Conservation (phyloP, 1,140 invertebrate species). For the Nautilus pompilius region DNA sequence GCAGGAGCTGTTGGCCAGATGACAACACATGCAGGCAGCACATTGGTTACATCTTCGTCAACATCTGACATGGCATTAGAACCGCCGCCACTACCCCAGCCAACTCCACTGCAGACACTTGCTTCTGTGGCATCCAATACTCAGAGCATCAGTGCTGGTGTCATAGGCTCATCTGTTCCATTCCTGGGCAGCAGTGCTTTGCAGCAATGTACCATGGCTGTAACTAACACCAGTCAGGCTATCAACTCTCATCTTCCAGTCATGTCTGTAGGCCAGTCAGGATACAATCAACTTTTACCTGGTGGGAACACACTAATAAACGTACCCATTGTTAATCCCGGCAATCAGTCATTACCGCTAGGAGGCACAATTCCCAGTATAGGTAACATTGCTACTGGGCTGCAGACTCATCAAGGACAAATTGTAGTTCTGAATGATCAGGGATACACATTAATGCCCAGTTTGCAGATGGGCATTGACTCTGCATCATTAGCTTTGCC, state of each 20-base stretch:
- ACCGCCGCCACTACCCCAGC: no score
- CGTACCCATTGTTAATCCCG: slow-evolving; percentile 25
- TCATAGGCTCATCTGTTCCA: neutral
- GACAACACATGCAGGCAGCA: neutral
- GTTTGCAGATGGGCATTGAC: slow-evolving; percentile 25
- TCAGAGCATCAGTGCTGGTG: slow-evolving; percentile 18
- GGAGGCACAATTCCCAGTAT: slow-evolving; percentile 4
- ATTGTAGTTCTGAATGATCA: slow-evolving; percentile 46
- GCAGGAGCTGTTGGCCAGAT: neutral
- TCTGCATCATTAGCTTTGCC: slow-evolving; percentile 11
- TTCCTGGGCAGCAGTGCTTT: slow-evolving; percentile 1
- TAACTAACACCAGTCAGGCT: slow-evolving; percentile 2
- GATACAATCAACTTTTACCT: slow-evolving; percentile 7
- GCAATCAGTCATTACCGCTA: neutral
- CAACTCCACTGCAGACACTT: slow-evolving; percentile 25
- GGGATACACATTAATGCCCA: slow-evolving; percentile 37
- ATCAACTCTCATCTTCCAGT: slow-evolving; percentile 12
- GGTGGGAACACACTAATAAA: slow-evolving; percentile 8
- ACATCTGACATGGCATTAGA: neutral
- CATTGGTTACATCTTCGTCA: neutral
- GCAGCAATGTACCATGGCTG: neutral
- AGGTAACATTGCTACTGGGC: slow-evolving; percentile 14
- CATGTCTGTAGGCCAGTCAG: slow-evolving; percentile 17
- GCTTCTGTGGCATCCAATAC: slow-evolving; percentile 40
- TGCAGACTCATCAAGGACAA: slow-evolving; percentile 27